Evolutionary conservation across 1,140 invertebrate species (phyloP).

Genomic region (Zophobas atratus): DNA sequence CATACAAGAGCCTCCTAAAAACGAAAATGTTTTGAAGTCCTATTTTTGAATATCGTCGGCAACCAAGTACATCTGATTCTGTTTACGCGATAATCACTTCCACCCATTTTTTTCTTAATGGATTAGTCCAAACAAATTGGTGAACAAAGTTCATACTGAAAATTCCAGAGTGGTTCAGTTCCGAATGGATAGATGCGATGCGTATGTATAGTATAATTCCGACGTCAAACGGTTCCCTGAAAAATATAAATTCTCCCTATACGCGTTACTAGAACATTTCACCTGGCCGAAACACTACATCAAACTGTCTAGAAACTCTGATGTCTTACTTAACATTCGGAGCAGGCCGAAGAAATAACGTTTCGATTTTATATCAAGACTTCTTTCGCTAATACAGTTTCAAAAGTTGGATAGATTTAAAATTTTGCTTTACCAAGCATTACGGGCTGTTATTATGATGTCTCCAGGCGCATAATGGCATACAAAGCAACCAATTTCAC

Average conservation of each 20-base stretch:
- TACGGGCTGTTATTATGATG: constrained; percentile 29
- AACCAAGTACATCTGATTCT: background rate
- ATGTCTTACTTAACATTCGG: constrained; percentile 57
- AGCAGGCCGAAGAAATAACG: constrained; percentile 52
- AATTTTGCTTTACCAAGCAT: constrained; percentile 37
- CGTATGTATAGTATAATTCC: constrained; percentile 50
- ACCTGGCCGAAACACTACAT: constrained; percentile 57
- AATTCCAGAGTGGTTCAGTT: constrained; percentile 34
- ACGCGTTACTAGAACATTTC: constrained; percentile 48
- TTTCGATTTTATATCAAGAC: constrained; percentile 54
- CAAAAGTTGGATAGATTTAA: constrained; percentile 39
- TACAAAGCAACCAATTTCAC: constrained; percentile 40
- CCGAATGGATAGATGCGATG: constrained; percentile 50
- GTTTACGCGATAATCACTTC: too few relatives aligned
- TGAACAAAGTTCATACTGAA: constrained; percentile 18
- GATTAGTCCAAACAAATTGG: constrained; percentile 3
- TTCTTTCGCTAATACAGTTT: constrained; percentile 38
- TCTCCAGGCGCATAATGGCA: constrained; percentile 27
- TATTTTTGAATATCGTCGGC: constrained; percentile 4
- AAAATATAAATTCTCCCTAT: constrained; percentile 55
- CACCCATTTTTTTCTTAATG: background rate
- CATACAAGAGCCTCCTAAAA: background rate
- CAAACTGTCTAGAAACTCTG: constrained; percentile 56
- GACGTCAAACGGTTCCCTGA: constrained; percentile 50
- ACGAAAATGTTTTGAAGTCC: background rate